Evolutionary conservation across 2,797 vertebrate genomes (phyloP).

Genomic region (Phrynocephalus guinanensis): DNA sequence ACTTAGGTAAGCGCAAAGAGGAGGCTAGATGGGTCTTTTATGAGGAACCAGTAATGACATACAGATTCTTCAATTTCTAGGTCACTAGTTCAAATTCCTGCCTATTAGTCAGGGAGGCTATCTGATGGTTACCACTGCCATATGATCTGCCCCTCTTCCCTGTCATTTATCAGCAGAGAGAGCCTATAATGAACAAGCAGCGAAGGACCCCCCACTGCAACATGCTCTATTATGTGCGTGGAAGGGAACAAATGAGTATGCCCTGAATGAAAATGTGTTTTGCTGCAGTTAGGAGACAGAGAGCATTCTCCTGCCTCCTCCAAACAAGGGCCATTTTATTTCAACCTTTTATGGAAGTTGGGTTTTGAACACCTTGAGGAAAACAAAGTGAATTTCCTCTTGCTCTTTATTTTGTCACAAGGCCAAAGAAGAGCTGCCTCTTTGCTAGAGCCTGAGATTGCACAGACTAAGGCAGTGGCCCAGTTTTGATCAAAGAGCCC

Average conservation of each 20-base stretch:
- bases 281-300: constrained; percentile 24
- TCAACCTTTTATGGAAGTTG: constrained; percentile 24
- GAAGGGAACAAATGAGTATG: constrained; percentile 51
- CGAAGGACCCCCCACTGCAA: constrained; percentile 39
- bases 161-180: constrained; percentile 60
- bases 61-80: constrained; percentile 37
- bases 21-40: neutral
- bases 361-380: constrained; percentile 12
- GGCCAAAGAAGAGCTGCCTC: constrained; percentile 9
- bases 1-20: neutral
- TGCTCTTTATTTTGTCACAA: constrained; percentile 4
- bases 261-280: constrained; percentile 23
- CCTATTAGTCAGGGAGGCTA: constrained; percentile 46
- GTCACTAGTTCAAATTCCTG: constrained; percentile 49
- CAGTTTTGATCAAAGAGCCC: fast-evolving
- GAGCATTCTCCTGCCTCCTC: neutral
- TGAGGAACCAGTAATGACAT: constrained; percentile 37
- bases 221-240: constrained; percentile 50
- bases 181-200: constrained; percentile 56
- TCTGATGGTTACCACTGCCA: constrained; percentile 42
- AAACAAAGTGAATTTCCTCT: neutral
- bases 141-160: constrained; percentile 63
- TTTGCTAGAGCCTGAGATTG: constrained; percentile 26
- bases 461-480: neutral
- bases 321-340: neutral